Base-by-base conservation (phyloP, 2,888 invertebrate species). In the Tenthredo mesomela region DNA sequence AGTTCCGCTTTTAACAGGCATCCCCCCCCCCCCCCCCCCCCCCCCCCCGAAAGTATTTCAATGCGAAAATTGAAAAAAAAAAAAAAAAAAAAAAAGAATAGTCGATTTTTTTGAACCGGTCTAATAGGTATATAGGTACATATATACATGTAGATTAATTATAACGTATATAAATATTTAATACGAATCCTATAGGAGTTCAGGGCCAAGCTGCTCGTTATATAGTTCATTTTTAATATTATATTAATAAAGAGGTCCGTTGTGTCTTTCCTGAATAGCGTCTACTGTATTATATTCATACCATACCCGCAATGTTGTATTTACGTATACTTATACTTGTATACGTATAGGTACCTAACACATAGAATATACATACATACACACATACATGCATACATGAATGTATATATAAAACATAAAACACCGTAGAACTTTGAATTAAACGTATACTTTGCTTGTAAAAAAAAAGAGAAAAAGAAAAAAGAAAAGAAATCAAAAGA, bases 231-330 rank as follows among this genome's bases (percentile, higher is more conserved):
- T 40, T 37, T 90, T 89, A 91, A 21, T 90, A 90, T 89, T 89
- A 89, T 88, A 90, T 91, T 90, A 90, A 91, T 90, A 90, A 91
- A 91, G 89, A 82, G 87, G 84, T 89, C 87, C 91, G 89, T 91
- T 91, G 91, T 91, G 88, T 88, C 88, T 86, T 84, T 88, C 87
- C 86, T 91, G 89, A 91, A 90, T 90, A 87, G 89, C 87, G 88
- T 88, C 88, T 85, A 90, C 89, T 91, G 89, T 91, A 86, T 54
- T 84, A 54, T 50, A 33, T 21, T 50, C 54, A 47, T 47, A 75
- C 75, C 1, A 47, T 25, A 43, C 43, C 12, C 7, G 21, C 21
- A 37, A 37, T n/a, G 67, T 33, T 25, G 67, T 33, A 12, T 67
- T 43, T 73, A 40, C 43, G 25, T 73, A 40, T n/a, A n/a, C n/a